Base-by-base conservation (phyloP, 2,888 invertebrate genomes). In the Synanthedon andrenaeformis region DNA sequence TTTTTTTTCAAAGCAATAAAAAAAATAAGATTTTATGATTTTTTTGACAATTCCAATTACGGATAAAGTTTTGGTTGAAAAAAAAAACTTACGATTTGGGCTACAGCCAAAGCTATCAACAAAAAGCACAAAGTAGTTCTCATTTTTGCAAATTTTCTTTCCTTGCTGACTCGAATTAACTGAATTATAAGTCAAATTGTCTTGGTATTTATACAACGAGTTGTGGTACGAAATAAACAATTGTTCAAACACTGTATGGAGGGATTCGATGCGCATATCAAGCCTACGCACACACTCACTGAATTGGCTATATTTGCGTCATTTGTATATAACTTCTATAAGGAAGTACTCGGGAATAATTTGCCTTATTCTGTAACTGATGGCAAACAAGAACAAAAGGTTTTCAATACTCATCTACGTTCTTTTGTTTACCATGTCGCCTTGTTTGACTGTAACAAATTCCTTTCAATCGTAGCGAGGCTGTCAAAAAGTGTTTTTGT, bases 51-150 rank as follows among this genome's bases (percentile, higher is more conserved):
- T 35, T 35, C 35, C 10, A 35, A 35, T 35, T 10, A 35, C 10
- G 2, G 35, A 10, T 35, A 23, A 5, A 23, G 5, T 12, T 19
- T 6, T 53, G 49, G 10, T 6, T 12, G 42, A 51, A 51, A 17
- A 17, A n/a, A 17, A 2, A 42, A 19, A 53, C 58, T 56, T 49
- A 58, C 58, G 45, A 52, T 52, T n/a, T 53, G 55, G n/a, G 51
- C 52, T n/a, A 55, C 53, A 13, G 56, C 41, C 11, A 50, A 50
- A 1, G 52, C 55, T 19, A 58, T n/a, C 11, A 55, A 8, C 11
- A 58, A 49, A 13, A 56, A 14, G 8, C 52, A 55, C 35, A 56
- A 10, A 42, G 53, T 50, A 51, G 41, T 52, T 28, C 19, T 56
- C 56, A 56, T 56, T n/a, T 41, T 53, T 49, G 13, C 51, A 51